Evolutionary conservation across 2,797 vertebrate species (phyloP).

Genomic region (Notamacropus eugenii): DNA sequence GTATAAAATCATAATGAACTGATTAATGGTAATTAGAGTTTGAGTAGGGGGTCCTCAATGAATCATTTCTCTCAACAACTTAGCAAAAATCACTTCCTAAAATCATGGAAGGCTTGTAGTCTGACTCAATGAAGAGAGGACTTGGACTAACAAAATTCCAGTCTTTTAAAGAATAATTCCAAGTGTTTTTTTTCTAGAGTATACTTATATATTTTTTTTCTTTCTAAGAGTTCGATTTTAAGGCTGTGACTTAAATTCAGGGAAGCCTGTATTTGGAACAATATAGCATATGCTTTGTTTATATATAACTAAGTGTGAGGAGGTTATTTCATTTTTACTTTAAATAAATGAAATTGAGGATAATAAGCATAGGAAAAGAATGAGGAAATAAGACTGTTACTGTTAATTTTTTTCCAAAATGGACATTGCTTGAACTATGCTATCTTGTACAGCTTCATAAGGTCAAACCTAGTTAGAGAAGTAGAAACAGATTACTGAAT

Average conservation of each 20-base stretch:
- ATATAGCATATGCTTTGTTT: slow-evolving; percentile 26
- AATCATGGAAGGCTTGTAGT: neutral
- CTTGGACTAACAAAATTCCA: neutral
- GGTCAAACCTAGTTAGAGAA: slow-evolving; percentile 36
- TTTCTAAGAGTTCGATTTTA: neutral
- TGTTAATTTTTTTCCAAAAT: slow-evolving; percentile 60
- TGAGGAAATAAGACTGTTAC: slow-evolving; percentile 46
- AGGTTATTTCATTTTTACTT: slow-evolving; percentile 61
- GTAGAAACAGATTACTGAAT: slow-evolving; percentile 21
- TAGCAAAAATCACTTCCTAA: neutral
- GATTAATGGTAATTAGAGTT: no score
- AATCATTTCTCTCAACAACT: neutral
- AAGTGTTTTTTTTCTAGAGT: neutral
- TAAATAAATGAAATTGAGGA: slow-evolving; percentile 42
- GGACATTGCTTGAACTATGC: slow-evolving; percentile 17
- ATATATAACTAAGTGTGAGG: slow-evolving; percentile 49
- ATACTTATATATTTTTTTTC: neutral
- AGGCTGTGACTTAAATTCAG: neutral
- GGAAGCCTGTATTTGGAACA: neutral
- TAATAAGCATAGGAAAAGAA: slow-evolving; percentile 60
- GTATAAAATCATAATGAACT: no score
- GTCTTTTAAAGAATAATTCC: neutral
- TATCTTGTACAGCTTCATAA: slow-evolving; percentile 57
- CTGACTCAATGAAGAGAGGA: neutral
- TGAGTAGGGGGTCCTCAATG: no score